phyloP scores from a whole-genome alignment of 1,140 invertebrate genomes.

The Rhagoletis zephyria region DNA sequence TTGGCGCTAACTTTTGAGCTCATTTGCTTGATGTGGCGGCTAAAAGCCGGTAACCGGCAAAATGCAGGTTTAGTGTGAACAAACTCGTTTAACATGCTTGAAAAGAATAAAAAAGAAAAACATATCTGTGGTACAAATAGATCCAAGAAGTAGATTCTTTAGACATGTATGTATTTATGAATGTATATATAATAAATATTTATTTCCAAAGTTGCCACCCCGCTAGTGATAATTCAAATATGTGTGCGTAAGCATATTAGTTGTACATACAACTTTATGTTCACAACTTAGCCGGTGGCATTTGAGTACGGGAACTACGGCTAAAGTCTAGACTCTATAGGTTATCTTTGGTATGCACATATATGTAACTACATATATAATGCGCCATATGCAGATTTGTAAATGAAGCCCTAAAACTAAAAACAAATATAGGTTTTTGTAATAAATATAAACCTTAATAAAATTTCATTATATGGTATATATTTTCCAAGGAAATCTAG shows the following conservation, averaged over 20 bases:
- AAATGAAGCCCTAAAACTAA: too few species aligned
- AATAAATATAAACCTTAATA: too few species aligned
- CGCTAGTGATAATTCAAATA: background rate
- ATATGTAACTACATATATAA: too few species aligned
- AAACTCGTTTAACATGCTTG: background rate
- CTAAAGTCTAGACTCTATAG: too few species aligned
- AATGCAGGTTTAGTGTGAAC: background rate
- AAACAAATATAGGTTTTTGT: too few species aligned
- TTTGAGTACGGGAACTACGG: too few species aligned
- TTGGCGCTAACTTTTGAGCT: slow-evolving; percentile 40
- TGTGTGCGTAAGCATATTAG: background rate
- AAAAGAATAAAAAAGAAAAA: background rate
- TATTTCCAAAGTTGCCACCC: slow-evolving; percentile 19
- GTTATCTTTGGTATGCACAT: too few species aligned
- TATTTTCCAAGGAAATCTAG: too few species aligned
- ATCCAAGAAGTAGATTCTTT: background rate
- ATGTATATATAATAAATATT: background rate
- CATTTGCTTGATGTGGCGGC: background rate
- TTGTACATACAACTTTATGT: too few species aligned
- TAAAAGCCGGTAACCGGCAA: slow-evolving; percentile 28
- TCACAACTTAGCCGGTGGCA: too few species aligned
- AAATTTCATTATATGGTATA: too few species aligned
- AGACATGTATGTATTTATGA: background rate
- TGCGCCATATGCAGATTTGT: too few species aligned
- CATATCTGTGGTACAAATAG: background rate